Percentiles rank a stretch among this genome's conserved stretches.
phyloP scores from a whole-genome alignment of 2,797 vertebrate species.

The Smutsia temminckii region DNA sequence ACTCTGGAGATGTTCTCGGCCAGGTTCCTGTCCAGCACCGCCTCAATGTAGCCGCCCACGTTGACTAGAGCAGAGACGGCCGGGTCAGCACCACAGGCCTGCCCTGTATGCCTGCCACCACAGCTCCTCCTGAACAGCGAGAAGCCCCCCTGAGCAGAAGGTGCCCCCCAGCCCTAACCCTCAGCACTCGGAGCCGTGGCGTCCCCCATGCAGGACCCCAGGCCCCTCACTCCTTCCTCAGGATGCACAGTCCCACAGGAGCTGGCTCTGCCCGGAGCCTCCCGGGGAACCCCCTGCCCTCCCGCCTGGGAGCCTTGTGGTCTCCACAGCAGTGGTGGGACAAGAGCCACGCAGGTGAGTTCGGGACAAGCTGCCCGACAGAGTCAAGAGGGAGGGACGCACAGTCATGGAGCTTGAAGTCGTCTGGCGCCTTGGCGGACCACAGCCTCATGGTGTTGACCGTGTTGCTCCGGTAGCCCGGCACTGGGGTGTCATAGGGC shows the following conservation, averaged over 20 bases:
- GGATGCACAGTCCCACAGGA: rapidly evolving
- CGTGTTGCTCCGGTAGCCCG: conserved; percentile 93
- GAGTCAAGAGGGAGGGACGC: conserved; percentile 63
- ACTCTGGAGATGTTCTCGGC: conserved; percentile 94
- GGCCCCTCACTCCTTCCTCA: neutral
- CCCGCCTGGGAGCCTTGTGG: rapidly evolving
- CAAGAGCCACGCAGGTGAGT: neutral
- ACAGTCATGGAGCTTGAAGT: conserved; percentile 93
- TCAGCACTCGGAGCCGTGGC: no score
- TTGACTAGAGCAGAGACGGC: conserved; percentile 85
- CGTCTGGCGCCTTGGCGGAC: conserved; percentile 92
- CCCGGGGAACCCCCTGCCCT: neutral
- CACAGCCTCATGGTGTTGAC: conserved; percentile 95
- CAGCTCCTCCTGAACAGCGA: neutral
- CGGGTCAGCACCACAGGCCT: neutral
- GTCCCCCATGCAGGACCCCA: neutral
- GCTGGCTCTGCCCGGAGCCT: neutral
- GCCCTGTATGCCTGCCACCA: rapidly evolving
- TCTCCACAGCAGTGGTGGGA: neutral
- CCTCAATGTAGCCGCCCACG: conserved; percentile 91
- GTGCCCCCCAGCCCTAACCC: neutral
- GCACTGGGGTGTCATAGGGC: conserved; percentile 92
- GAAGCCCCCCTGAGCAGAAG: neutral
- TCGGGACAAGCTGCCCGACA: neutral
- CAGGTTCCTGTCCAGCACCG: conserved; percentile 91